These are phyloP conservation scores for Labrus mixtus DNA, from an alignment of 2,113 vertebrate genomes.

Conservation along the genomic window DNA sequence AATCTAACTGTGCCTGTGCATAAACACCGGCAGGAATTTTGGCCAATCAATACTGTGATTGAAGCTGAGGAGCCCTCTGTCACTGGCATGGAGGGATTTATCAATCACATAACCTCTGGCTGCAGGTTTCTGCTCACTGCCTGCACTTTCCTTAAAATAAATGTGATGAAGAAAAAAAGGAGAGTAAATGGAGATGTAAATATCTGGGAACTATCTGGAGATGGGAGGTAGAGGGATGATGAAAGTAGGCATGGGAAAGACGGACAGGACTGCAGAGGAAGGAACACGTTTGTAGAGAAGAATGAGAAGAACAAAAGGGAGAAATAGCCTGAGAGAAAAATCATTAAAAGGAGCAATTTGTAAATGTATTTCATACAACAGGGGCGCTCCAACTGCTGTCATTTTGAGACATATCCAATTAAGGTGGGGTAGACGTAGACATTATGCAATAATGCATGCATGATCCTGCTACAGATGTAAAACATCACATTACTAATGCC, in stretches of 20 bases:
- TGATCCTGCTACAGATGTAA: slow-evolving; percentile 40
- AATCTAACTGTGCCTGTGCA: slow-evolving; percentile 37
- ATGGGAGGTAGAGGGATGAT: slow-evolving; percentile 2
- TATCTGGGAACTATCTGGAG: slow-evolving; percentile 23
- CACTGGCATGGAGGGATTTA: slow-evolving; percentile 66
- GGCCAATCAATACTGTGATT: slow-evolving; percentile 63
- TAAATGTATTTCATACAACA: slow-evolving; percentile 32
- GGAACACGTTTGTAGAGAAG: not conserved
- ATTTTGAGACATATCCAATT: slow-evolving; percentile 49
- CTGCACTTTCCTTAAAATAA: slow-evolving; percentile 21
- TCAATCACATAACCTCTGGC: slow-evolving; percentile 69
- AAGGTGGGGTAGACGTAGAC: slow-evolving; percentile 41
- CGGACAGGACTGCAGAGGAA: not conserved
- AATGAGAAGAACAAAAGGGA: slow-evolving; percentile 16
- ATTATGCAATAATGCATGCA: slow-evolving; percentile 50
- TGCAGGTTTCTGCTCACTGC: slow-evolving; percentile 43
- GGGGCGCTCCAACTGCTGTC: slow-evolving; percentile 39
- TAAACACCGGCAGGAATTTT: slow-evolving; percentile 64
- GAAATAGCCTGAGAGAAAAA: slow-evolving; percentile 47
- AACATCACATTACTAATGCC: slow-evolving; percentile 42
- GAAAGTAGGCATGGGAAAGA: slow-evolving; percentile 2
- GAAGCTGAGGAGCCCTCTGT: slow-evolving; percentile 62
- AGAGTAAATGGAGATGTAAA: slow-evolving; percentile 13
- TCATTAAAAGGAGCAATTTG: slow-evolving; percentile 54
- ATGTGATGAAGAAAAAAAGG: slow-evolving; percentile 32